Evolutionary conservation across 2,113 vertebrate genomes (phyloP).

Genomic region (Carollia perspicillata): DNA sequence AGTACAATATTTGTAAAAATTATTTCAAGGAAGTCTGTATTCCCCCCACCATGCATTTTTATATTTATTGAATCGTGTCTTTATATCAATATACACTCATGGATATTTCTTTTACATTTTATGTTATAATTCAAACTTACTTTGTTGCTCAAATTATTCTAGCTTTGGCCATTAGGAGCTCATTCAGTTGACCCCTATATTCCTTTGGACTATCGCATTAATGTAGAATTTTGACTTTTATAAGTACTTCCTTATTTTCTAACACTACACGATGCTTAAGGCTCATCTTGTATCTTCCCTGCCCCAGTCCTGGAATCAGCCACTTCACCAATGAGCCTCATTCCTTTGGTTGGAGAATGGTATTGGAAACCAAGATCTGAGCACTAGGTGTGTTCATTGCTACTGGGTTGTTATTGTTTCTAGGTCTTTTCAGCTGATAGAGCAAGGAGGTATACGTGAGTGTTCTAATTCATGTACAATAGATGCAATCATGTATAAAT

Average conservation of each 20-base stretch:
- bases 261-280: neutral
- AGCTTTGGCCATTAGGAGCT: neutral
- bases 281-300: neutral
- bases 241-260: neutral
- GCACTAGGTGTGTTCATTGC: neutral
- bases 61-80: neutral
- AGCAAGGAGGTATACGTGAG: neutral
- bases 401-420: neutral
- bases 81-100: neutral
- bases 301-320: neutral
- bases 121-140: neutral
- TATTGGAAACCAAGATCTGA: neutral
- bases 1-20: neutral
- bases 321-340: neutral
- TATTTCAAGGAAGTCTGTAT: neutral
- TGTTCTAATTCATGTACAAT: neutral
- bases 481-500: neutral
- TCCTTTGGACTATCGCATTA: neutral
- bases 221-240: neutral
- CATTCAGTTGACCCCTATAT: neutral
- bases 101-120: neutral
- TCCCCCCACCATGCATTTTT: neutral
- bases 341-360: neutral
- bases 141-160: neutral
- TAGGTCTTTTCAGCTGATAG: neutral